Percentiles rank a stretch among this genome's conserved stretches.
Conservation (phyloP, 2,797 vertebrate genomes). For the Spondyliosoma cantharus region DNA sequence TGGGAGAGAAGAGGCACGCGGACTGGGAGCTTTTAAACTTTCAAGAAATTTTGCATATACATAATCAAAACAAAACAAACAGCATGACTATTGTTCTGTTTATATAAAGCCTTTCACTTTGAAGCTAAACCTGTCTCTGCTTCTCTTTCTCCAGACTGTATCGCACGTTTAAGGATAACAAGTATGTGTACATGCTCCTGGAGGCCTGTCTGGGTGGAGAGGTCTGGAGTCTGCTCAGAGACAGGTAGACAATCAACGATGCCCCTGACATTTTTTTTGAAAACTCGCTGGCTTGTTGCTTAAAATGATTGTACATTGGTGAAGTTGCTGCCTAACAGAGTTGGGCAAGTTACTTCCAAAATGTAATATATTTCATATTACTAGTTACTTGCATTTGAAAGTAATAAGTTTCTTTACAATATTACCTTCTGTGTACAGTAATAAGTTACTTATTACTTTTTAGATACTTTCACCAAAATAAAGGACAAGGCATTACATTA, state of each 20-base stretch:
- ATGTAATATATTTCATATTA: too few relatives aligned
- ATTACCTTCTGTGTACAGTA: too few relatives aligned
- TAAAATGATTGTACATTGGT: neutral
- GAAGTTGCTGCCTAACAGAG: neutral
- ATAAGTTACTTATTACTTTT: too few relatives aligned
- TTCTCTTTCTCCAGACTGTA: slow-evolving; percentile 84
- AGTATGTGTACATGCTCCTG: slow-evolving; percentile 96
- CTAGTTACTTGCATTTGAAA: too few relatives aligned
- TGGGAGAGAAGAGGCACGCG: too few relatives aligned
- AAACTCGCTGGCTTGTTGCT: neutral
- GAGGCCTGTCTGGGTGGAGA: slow-evolving; percentile 96
- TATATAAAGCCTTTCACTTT: neutral
- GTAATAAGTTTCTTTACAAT: too few relatives aligned
- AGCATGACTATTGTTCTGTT: neutral
- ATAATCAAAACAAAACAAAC: neutral
- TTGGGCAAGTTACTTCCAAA: too few relatives aligned
- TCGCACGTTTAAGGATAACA: slow-evolving; percentile 93
- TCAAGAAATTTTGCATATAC: too few relatives aligned
- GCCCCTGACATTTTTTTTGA: neutral
- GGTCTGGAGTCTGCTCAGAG: slow-evolving; percentile 93
- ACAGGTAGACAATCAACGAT: slow-evolving; percentile 84
- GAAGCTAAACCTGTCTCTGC: neutral
- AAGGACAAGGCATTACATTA: too few relatives aligned
- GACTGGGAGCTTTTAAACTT: too few relatives aligned
- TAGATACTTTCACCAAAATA: too few relatives aligned